Evolutionary conservation across 2,888 invertebrate species (phyloP), one percentile per base, ranked within the genome.

Genomic region (Xylocampa areola): DNA sequence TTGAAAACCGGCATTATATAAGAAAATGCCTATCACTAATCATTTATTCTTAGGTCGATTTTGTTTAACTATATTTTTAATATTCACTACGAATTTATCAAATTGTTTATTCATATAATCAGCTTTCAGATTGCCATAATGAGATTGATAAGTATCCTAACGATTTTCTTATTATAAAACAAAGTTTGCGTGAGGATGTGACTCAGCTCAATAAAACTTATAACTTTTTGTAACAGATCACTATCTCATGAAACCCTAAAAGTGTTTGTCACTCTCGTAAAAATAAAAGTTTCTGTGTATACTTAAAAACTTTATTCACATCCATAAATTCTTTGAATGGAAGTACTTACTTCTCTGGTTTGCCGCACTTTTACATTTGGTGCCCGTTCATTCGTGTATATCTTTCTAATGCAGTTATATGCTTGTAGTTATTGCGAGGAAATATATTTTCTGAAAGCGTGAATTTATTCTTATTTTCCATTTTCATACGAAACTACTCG

Each of bases 281-380:
- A 61, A 50, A 68, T 68, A 30, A 16, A 51, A 51, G 62, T 68
- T 63, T 37, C 3, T 16, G 8, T 35, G 21, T 50, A 25, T 50
- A 60, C 41, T 50, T 50, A n/a, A 33, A 40, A 40, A 68, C 8
- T 73, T 55, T 14, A 49, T 55, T 48, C 41, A 36, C 40, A 39
- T 50, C 13, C 25, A 39, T 57, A 49, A 53, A 59, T 59, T 52
- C 53, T 48, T 59, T 7, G 29, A 37, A 62, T 58, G 53, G 33
- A 68, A 60, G 52, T 48, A 21, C 27, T 58, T 37, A 52, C 40
- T 47, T 49, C 47, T 32, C 51, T 11, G 47, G 49, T 68, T 64
- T 68, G 44, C 35, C n/a, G 40, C 40, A 65, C 57, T 69, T 58
- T 63, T 51, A 55, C 54, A 58, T 51, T 61, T 52, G 36, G 21